These are phyloP conservation scores for Montipora capitata DNA, from an alignment of 92 coral and sea anemone genomes.

Conservation along the genomic window DNA sequence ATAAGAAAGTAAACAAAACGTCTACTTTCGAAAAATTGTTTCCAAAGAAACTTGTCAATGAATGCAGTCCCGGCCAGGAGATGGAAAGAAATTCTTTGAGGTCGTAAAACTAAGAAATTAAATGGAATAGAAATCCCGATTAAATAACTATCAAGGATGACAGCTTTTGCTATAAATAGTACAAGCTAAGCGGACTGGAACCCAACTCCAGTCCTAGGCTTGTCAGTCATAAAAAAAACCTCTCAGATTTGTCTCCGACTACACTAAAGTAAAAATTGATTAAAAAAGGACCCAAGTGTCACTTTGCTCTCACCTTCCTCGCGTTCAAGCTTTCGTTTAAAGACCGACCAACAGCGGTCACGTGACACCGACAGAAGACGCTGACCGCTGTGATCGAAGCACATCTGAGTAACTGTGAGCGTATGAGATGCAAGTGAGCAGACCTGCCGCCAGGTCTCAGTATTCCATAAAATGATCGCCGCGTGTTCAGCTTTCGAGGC, in stretches of 20 bases:
- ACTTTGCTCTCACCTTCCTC: constrained; percentile 34
- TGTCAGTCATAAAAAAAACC: no score
- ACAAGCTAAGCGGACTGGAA: no score
- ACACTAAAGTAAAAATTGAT: background rate
- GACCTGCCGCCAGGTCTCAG: constrained; percentile 90
- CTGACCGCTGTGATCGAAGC: constrained; percentile 93
- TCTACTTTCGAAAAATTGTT: no score
- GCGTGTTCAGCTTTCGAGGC: constrained; percentile 98
- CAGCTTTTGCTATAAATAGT: no score
- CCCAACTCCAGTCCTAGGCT: no score
- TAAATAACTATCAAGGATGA: no score
- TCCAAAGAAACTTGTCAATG: no score
- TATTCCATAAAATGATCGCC: constrained; percentile 92
- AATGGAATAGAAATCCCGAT: no score
- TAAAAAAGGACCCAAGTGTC: background rate
- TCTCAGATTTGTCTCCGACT: no score
- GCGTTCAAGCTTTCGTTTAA: constrained; percentile 68
- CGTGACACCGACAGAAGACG: constrained; percentile 97
- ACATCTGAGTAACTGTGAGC: constrained; percentile 96
- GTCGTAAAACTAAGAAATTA: no score
- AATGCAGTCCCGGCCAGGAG: no score
- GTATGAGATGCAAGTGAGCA: constrained; percentile 86
- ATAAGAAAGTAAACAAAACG: background rate
- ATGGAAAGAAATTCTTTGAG: no score
- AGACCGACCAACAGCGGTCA: constrained; percentile 96